These are phyloP conservation scores for Drosophila infuscata DNA, from an alignment of 2,888 invertebrate species.

Conservation along the genomic window DNA sequence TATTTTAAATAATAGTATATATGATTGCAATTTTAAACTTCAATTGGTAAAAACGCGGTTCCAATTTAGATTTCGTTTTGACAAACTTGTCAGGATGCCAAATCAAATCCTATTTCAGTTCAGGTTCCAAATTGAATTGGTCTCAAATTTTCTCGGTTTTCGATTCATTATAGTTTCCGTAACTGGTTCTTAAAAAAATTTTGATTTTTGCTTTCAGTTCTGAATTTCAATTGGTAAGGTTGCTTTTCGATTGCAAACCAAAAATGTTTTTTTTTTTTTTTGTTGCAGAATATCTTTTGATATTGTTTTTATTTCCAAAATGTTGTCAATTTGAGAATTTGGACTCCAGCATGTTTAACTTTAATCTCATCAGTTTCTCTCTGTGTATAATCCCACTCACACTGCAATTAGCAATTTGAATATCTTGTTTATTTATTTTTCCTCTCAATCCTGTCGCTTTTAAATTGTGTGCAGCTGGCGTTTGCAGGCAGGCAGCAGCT, in stretches of 20 bases:
- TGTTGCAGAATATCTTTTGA: too few species aligned
- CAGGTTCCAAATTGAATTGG: too few species aligned
- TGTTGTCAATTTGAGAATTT: too few species aligned
- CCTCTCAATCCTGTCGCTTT: conserved; percentile 10
- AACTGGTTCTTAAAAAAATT: too few species aligned
- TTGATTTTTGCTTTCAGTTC: too few species aligned
- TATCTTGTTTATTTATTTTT: neutral
- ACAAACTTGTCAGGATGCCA: too few species aligned
- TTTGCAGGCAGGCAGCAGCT: neutral
- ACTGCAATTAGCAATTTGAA: conserved; percentile 7
- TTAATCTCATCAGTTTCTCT: neutral
- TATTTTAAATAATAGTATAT: neutral
- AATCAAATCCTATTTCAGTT: too few species aligned
- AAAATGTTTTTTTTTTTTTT: neutral
- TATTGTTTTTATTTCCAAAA: too few species aligned
- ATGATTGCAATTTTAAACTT: neutral
- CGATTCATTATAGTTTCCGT: too few species aligned
- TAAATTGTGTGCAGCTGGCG: conserved; percentile 55
- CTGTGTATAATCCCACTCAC: neutral
- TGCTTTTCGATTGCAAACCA: neutral
- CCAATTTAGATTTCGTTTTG: too few species aligned
- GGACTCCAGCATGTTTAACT: neutral
- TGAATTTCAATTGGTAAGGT: too few species aligned
- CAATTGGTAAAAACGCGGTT: neutral
- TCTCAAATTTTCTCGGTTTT: too few species aligned